Base-by-base conservation (phyloP, 2,888 invertebrate genomes). In the Pyralis farinalis region DNA sequence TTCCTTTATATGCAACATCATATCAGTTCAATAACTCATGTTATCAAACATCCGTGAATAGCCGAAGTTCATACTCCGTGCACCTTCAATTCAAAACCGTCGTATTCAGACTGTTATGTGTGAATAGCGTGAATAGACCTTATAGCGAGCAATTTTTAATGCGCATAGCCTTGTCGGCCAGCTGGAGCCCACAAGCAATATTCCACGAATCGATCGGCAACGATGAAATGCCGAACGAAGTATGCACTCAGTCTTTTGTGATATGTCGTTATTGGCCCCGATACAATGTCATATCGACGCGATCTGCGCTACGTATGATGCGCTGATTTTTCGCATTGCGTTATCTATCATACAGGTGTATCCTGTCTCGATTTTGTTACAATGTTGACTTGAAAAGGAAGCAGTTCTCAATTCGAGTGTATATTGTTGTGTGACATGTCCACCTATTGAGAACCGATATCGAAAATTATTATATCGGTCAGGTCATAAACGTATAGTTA, bases 271-370 rank as follows among this genome's bases (percentile, higher is more conserved):
- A 71, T 66, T 67, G 55, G 57, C 2, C 16, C 43, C 58, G 53
- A 58, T 61, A 69, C 65, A 68, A 64, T 63, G 62, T 71, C 55
- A 64, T 63, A 61, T 71, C 55, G 55, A 49, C 60, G 47, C 65
- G 59, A 58, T 57, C 60, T 62, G 61, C 50, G 58, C 49, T 56
- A 3, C 4, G 53, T 61, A 58, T 64, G 64, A 64, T 53, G 61
- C 48, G 41, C 60, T 56, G 49, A 52, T 16, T 16, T 2, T 57
- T 49, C 47, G 51, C 54, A 45, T 58, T 48, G 59, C 60, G 60
- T 70, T 69, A 66, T 63, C 67, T 66, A 64, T 59, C 55, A 48
- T 46, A 48, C 44, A 56, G 34, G 41, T 49, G 47, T 47, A 7
- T 10, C 30, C 10, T 8, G 3, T 30, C 10, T 9, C 4, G 10